Conservation (phyloP, 2,113 vertebrate genomes). For the Ptilonorhynchus violaceus region DNA sequence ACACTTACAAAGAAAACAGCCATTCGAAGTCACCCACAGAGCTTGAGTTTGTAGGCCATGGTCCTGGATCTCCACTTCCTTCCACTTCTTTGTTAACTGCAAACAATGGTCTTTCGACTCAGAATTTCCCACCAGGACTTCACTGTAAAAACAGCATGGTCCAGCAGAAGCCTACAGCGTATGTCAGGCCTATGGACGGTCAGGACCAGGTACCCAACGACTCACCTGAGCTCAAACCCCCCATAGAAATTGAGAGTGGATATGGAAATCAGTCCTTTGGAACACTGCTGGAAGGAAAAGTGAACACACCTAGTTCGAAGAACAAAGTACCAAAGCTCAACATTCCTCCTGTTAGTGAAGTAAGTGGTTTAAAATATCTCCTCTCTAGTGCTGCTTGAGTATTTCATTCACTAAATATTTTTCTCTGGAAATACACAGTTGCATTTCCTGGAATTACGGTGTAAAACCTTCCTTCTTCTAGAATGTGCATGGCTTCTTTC, state of each 20-base stretch:
- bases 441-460: not conserved
- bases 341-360: constrained; percentile 88
- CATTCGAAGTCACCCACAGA: constrained; percentile 82
- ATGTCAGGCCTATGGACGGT: constrained; percentile 93
- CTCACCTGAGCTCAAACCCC: constrained; percentile 88
- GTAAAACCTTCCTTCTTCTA: not conserved
- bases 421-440: not conserved
- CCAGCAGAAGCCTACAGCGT: constrained; percentile 92
- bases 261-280: constrained; percentile 85
- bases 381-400: not conserved
- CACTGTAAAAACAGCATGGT: constrained; percentile 85
- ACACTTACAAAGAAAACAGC: constrained; percentile 79
- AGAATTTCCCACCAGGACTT: constrained; percentile 86
- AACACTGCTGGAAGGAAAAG: constrained; percentile 81
- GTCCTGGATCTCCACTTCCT: constrained; percentile 83
- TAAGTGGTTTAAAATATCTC: constrained; percentile 71
- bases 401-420: not conserved
- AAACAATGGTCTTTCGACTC: constrained; percentile 78
- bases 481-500: not conserved
- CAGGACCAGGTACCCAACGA: constrained; percentile 90
- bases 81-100: constrained; percentile 87
- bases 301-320: constrained; percentile 80
- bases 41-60: constrained; percentile 77
- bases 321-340: constrained; percentile 93
- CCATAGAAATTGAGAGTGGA: constrained; percentile 83